Base-by-base conservation (phyloP, 2,888 invertebrate genomes). In the Leucoma salicis region DNA sequence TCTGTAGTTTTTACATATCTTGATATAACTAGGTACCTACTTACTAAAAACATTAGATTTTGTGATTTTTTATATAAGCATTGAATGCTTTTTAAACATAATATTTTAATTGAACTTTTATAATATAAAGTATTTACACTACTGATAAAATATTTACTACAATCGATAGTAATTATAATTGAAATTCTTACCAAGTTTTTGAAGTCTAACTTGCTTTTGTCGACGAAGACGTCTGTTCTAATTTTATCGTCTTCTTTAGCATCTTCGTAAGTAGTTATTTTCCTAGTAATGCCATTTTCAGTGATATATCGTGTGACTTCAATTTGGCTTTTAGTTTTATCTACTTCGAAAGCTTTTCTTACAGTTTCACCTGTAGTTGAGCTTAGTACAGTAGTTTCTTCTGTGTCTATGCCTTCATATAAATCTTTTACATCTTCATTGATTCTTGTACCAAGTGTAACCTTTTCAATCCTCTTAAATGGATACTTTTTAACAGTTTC, bases 341-440 rank as follows among this genome's bases (percentile, higher is more conserved):
- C 83, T 2, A 90, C 69, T 53, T 88, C 87, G 56, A 82, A 90
- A 39, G 89, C 75, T 44, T 88, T 87, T 54, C 81, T 89, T 10
- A 78, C 82, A 6, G 82, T 66, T 47, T 81, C 89, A 14, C 81
- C 82, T 36, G 70, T 81, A 39, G 74, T 77, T 21, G 81, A 77
- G 34, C 72, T 78, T 29, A 87, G 41, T 31, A 85, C 68, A 33
- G 80, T 86, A 3, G 78, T 81, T 57, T 88, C 77, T 66, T 88
- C 80, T 25, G 82, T 74, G 46, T 89, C 89, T 24, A 82, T 58
- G 13, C 89, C 88, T 71, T 89, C 89, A 38, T 88, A 88, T 10
- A 89, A 69, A 63, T 89, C 91, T 73, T 91, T 92, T 11, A 92
- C 90, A 58, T 92, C 91, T 60, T 92, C 85, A 49, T 92, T 91